Percentiles rank a stretch among this genome's conserved stretches.
Evolutionary conservation across 2,797 vertebrate species (phyloP).

Genomic region (Acanthopagrus latus): DNA sequence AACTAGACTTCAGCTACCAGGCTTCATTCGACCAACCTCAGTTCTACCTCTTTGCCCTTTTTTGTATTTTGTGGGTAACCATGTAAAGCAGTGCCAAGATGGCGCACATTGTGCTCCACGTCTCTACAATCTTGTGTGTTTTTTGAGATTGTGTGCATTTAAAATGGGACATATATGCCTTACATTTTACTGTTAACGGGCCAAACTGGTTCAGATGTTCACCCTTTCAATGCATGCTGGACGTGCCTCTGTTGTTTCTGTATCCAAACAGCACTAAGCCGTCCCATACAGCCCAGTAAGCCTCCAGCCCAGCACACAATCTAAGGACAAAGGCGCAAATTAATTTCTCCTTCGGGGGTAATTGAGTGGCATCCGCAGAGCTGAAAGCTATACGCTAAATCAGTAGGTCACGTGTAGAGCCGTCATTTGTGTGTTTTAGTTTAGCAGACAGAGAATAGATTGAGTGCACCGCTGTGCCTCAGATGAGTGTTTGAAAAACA

Average conservation of each 20-base stretch:
- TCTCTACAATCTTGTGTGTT: no score
- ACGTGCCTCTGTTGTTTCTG: neutral
- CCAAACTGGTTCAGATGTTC: neutral
- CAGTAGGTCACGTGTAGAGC: slow-evolving; percentile 6
- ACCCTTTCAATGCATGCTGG: no score
- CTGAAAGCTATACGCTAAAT: slow-evolving; percentile 26
- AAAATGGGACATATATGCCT: neutral
- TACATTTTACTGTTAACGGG: neutral
- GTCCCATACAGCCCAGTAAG: neutral
- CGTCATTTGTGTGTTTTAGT: slow-evolving; percentile 32
- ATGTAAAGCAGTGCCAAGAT: no score
- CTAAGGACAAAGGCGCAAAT: slow-evolving; percentile 14
- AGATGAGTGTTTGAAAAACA: slow-evolving; percentile 33
- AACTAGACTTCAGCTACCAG: no score
- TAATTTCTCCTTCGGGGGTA: slow-evolving; percentile 3
- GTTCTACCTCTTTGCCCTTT: no score
- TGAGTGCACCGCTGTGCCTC: slow-evolving; percentile 16
- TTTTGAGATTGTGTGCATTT: neutral
- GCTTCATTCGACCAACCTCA: no score
- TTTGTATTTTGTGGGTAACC: no score
- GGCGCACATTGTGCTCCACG: no score
- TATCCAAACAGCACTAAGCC: neutral
- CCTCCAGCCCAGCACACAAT: neutral
- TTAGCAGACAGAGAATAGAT: slow-evolving; percentile 15
- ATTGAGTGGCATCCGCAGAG: neutral